Conservation (phyloP, 2,113 vertebrate species). For the Blennius ocellaris region DNA sequence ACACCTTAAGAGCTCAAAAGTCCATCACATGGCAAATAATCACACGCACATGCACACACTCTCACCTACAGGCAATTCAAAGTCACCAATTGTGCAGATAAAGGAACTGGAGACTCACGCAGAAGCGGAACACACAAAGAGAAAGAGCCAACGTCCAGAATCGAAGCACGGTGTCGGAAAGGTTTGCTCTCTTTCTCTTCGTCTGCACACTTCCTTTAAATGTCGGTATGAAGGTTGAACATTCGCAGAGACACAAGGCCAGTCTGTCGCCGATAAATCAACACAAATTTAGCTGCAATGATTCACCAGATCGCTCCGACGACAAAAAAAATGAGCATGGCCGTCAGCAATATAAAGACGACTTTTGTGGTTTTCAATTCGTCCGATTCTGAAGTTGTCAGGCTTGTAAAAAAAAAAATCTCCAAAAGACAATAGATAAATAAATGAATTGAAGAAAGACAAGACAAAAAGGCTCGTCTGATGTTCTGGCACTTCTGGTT, state of each 20-base stretch:
- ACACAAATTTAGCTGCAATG: background rate
- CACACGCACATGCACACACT: too few species aligned
- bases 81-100: too few species aligned
- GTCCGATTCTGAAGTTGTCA: constrained; percentile 28
- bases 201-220: background rate
- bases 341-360: background rate
- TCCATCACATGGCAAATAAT: too few species aligned
- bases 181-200: background rate
- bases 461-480: constrained; percentile 15
- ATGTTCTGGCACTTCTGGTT: constrained; percentile 49
- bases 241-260: constrained; percentile 13
- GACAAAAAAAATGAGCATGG: background rate
- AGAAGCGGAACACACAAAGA: too few species aligned
- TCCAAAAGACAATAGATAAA: background rate
- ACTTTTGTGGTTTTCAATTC: constrained; percentile 37
- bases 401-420: constrained; percentile 31
- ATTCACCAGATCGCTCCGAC: constrained; percentile 6
- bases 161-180: background rate
- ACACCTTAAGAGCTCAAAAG: too few species aligned
- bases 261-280: constrained; percentile 43
- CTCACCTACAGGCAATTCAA: too few species aligned
- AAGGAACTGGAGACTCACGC: too few species aligned
- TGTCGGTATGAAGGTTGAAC: background rate
- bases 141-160: too few species aligned
- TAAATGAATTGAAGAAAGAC: background rate